Evolutionary conservation across 2,113 vertebrate species (phyloP).

Genomic region (Lathamus discolor): DNA sequence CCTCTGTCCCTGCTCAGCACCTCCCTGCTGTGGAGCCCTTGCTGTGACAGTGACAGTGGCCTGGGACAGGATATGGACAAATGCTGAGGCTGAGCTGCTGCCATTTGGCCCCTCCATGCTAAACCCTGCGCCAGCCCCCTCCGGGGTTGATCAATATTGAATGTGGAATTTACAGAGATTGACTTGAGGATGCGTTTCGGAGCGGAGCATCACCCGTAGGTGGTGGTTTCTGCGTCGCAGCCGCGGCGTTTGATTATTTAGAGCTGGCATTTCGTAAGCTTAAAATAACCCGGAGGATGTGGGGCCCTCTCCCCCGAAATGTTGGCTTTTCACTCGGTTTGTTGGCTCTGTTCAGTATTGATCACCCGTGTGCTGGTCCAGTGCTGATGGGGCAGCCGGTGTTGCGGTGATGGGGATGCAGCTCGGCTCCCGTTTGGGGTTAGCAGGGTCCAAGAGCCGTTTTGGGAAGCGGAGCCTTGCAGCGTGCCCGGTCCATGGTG

Average conservation of each 20-base stretch:
- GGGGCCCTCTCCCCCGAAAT: not conserved
- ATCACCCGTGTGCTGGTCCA: rapidly evolving
- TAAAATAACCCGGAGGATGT: not conserved
- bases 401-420: rapidly evolving
- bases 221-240: slow-evolving; percentile 75
- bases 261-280: slow-evolving; percentile 15
- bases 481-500: rapidly evolving
- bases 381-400: rapidly evolving
- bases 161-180: slow-evolving; percentile 78
- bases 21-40: not conserved
- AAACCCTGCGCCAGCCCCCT: slow-evolving; percentile 60
- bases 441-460: rapidly evolving
- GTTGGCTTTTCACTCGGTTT: slow-evolving; percentile 27
- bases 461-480: rapidly evolving
- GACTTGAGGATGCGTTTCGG: slow-evolving; percentile 77
- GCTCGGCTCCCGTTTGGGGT: not conserved
- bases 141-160: slow-evolving; percentile 80
- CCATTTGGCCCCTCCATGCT: slow-evolving; percentile 39
- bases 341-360: not conserved
- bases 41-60: not conserved
- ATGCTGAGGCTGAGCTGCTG: not conserved
- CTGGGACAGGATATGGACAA: not conserved
- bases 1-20: not conserved
- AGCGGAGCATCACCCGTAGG: slow-evolving; percentile 76
- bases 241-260: slow-evolving; percentile 51